Base-by-base conservation (phyloP, 2,888 invertebrate species). In the Trachelus stipa region DNA sequence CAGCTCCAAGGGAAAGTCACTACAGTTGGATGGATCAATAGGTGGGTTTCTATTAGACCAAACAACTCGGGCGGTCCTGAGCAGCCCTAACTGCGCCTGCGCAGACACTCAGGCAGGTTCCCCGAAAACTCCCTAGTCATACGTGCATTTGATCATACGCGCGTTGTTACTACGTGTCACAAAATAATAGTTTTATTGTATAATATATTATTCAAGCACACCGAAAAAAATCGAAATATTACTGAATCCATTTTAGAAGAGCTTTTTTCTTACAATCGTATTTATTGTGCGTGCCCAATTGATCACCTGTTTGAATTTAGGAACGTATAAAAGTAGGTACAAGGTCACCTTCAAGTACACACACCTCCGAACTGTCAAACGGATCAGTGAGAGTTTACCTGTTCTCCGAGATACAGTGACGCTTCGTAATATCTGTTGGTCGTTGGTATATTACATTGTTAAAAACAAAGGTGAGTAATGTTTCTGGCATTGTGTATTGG, bases 261-360 rank as follows among this genome's bases (percentile, higher is more conserved):
- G 2, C 23, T 9, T 56, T 2, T 23, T 9, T 23, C 23, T 23
- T 56, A 9, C 23, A 23, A 23, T 23, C 23, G 9, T 23, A 23
- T 9, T 56, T 23, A 23, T 56, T 0, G 56, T 56, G 23, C 9
- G 56, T 56, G 56, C 6, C 1, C 1, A 56, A 56, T 3, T 56
- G 56, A 56, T 56, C 56, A 56, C 23, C 6, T 56, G 56, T 56
- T 56, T 56, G 56, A 56, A 56, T 56, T 56, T 71, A 71, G 71
- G 34, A 71, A 33, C 71, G 71, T 71, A 86, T 88, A 87, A 88
- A 90, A 90, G 87, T 84, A 85, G 88, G 86, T 87, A 83, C 87
- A 90, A 90, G 90, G 91, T 90, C 89, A 90, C 87, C 87, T 89
- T 85, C 81, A 77, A 79, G 80, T 85, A 85, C 87, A 87, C 83